Evolutionary conservation across 2,888 invertebrate species (phyloP).

Genomic region (Unio delphinus): DNA sequence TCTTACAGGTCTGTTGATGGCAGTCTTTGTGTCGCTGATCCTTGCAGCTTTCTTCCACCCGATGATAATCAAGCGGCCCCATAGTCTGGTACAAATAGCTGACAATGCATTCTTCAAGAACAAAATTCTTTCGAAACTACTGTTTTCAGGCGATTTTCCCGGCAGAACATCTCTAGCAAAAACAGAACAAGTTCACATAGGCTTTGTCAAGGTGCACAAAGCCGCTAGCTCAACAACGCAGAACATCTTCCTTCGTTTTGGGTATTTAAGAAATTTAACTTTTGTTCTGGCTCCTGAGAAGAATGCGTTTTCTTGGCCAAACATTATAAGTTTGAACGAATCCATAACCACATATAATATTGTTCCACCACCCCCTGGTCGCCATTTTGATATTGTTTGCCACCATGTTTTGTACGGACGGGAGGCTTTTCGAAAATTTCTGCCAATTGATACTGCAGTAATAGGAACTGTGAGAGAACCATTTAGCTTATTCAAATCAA

Average conservation of each 20-base stretch:
- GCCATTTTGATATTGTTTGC: slow-evolving; percentile 28
- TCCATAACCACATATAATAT: slow-evolving; percentile 27
- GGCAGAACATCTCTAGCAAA: no score
- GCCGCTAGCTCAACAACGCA: slow-evolving; percentile 35
- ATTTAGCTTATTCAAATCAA: slow-evolving; percentile 20
- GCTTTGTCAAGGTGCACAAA: slow-evolving; percentile 38
- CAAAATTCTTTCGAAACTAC: no score
- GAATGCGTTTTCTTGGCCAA: slow-evolving; percentile 28
- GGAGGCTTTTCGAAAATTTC: slow-evolving; percentile 18
- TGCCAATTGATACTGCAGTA: slow-evolving; percentile 19
- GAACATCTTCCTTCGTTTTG: slow-evolving; percentile 32
- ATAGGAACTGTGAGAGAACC: slow-evolving; percentile 33
- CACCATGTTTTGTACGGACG: slow-evolving; percentile 31
- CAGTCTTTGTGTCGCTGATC: no score
- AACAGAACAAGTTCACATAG: slow-evolving; percentile 12
- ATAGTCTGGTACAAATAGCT: no score
- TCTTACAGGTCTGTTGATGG: no score
- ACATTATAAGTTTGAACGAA: slow-evolving; percentile 32
- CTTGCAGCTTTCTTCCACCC: no score
- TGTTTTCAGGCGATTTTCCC: no score
- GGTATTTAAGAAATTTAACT: slow-evolving; percentile 29
- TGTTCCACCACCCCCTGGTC: slow-evolving; percentile 19
- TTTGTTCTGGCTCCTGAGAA: slow-evolving; percentile 32
- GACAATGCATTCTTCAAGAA: no score
- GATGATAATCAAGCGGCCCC: no score